A percentile compares a stretch with the other conserved stretches of the same genome.
Conservation (phyloP, 2,797 vertebrate genomes). For the Rhabdophis nuchalis region DNA sequence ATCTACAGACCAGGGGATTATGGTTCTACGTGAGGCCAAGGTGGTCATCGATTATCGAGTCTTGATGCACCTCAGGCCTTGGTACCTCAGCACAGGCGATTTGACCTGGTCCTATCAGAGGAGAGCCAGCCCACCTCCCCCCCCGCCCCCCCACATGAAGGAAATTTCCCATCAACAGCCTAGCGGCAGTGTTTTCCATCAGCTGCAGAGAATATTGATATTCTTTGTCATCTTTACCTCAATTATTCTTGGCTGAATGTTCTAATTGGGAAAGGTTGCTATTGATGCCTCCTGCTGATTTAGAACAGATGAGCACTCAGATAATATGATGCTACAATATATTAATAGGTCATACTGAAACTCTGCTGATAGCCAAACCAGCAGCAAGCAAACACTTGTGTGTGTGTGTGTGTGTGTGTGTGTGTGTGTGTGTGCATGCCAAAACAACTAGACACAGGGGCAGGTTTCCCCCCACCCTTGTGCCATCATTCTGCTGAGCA, state of each 20-base stretch:
- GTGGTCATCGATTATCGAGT: background rate
- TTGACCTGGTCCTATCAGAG: background rate
- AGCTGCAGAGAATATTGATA: background rate
- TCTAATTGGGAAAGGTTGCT: background rate
- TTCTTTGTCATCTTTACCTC: background rate
- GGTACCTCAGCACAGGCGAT: background rate
- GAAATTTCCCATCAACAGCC: background rate
- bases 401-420: too few species aligned
- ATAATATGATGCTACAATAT: background rate
- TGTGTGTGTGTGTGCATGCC: too few species aligned
- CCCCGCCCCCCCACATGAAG: too few species aligned
- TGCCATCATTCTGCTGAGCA: background rate
- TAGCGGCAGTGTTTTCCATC: background rate
- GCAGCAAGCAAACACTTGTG: background rate
- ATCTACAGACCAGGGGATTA: background rate
- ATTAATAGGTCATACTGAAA: background rate
- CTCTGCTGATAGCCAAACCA: background rate
- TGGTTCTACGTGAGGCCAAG: background rate
- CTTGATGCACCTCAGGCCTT: background rate
- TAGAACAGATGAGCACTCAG: background rate
- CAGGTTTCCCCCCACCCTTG: background rate
- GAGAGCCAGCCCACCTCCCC: background rate
- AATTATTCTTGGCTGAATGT: background rate
- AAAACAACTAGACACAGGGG: background rate
- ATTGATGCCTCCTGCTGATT: background rate